These are phyloP conservation scores for Enteromius fasciolatus DNA, from an alignment of 2,797 vertebrate species.

Conservation along the genomic window DNA sequence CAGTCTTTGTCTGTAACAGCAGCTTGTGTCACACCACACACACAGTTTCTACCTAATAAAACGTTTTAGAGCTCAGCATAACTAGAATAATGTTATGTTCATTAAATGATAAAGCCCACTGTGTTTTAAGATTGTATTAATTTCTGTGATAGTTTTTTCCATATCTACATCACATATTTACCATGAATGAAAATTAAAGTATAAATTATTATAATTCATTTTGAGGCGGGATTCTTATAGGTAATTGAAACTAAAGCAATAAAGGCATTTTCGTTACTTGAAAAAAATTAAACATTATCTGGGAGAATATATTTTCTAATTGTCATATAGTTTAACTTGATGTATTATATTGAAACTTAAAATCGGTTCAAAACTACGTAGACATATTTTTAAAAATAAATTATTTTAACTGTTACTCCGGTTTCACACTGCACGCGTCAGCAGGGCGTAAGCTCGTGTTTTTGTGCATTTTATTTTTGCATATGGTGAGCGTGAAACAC, in stretches of 20 bases:
- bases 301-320: no score
- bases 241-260: neutral
- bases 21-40: neutral
- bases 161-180: neutral
- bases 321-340: no score
- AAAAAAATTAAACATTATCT: no score
- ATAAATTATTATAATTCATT: neutral
- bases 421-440: no score
- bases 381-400: no score
- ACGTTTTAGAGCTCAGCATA: neutral
- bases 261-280: no score
- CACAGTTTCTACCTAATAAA: neutral
- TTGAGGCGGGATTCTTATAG: neutral
- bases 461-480: no score
- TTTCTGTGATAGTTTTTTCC: neutral
- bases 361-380: no score
- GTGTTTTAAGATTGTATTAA: neutral
- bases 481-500: no score
- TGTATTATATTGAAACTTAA: no score
- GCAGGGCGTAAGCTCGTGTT: no score
- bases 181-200: neutral
- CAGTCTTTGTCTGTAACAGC: neutral
- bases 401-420: no score
- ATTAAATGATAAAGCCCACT: neutral
- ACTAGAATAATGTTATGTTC: neutral